Percentiles rank a stretch among this genome's conserved stretches.
Evolutionary conservation across 1,140 invertebrate genomes (phyloP).

Genomic region (Helicoverpa zea): DNA sequence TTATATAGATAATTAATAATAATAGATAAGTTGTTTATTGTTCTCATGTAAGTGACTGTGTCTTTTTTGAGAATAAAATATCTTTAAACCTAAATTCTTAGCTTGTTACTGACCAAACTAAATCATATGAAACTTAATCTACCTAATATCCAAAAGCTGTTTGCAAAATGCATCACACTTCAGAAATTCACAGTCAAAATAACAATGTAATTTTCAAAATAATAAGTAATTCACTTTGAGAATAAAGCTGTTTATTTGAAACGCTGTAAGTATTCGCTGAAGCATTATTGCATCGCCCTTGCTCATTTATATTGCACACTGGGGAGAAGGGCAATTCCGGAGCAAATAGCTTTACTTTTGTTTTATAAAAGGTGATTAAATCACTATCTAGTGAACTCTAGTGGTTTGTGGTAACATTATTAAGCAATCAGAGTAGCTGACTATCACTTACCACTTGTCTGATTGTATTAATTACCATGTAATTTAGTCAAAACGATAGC

Average conservation of each 20-base stretch:
- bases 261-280: not conserved
- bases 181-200: not conserved
- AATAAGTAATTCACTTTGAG: conserved; percentile 7
- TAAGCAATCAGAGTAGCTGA: not conserved
- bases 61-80: no score
- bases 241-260: conserved; percentile 5
- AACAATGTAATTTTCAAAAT: conserved; percentile 5
- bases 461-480: conserved; percentile 16
- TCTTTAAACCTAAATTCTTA: no score
- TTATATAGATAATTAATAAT: no score
- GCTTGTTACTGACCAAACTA: no score
- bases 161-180: not conserved
- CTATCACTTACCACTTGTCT: not conserved
- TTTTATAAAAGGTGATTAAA: not conserved
- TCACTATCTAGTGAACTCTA: not conserved
- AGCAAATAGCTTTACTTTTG: conserved; percentile 7
- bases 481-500: not conserved
- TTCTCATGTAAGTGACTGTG: no score
- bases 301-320: conserved; percentile 16
- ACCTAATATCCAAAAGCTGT: not conserved
- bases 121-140: no score
- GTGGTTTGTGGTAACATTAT: conserved; percentile 1
- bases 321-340: not conserved
- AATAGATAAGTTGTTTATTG: no score
- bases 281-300: not conserved